A percentile compares a stretch with the other conserved stretches of the same genome.
Evolutionary conservation across 1,140 invertebrate genomes (phyloP).

Genomic region (Drosophila baimaii): DNA sequence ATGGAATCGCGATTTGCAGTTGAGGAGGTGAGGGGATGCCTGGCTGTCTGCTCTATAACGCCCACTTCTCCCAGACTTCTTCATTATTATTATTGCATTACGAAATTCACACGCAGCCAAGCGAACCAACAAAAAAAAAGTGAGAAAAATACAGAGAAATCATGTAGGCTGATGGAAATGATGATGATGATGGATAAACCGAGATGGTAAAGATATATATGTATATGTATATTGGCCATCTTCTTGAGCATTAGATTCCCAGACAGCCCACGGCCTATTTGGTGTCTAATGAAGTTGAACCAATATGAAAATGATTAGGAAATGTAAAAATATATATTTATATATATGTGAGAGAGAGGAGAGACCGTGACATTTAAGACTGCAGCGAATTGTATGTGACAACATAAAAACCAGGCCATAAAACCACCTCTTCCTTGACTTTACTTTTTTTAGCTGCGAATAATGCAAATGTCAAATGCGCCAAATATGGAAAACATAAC

Average conservation of each 20-base stretch:
- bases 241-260: conserved; percentile 25
- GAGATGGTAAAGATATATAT: conserved; percentile 11
- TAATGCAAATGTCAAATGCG: conserved; percentile 35
- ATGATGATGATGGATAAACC: conserved; percentile 31
- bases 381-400: conserved; percentile 31
- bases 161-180: conserved; percentile 44
- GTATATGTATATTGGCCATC: conserved; percentile 18
- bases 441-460: conserved; percentile 16
- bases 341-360: conserved; percentile 12
- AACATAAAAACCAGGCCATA: conserved; percentile 7
- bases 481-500: conserved; percentile 43
- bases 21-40: no score
- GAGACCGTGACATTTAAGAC: conserved; percentile 52
- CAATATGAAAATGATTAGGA: conserved; percentile 41
- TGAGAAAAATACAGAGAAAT: conserved; percentile 15
- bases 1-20: conserved; percentile 17
- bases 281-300: conserved; percentile 51
- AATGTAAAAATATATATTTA: conserved; percentile 4
- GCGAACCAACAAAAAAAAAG: conserved; percentile 19
- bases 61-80: conserved; percentile 41
- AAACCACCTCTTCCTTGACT: conserved; percentile 35
- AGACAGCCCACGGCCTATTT: conserved; percentile 52
- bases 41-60: conserved; percentile 32
- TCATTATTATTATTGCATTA: conserved; percentile 50
- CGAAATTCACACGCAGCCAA: conserved; percentile 60